These are phyloP conservation scores for Leucophenga varia DNA, from an alignment of 1,140 invertebrate species.

Conservation along the genomic window DNA sequence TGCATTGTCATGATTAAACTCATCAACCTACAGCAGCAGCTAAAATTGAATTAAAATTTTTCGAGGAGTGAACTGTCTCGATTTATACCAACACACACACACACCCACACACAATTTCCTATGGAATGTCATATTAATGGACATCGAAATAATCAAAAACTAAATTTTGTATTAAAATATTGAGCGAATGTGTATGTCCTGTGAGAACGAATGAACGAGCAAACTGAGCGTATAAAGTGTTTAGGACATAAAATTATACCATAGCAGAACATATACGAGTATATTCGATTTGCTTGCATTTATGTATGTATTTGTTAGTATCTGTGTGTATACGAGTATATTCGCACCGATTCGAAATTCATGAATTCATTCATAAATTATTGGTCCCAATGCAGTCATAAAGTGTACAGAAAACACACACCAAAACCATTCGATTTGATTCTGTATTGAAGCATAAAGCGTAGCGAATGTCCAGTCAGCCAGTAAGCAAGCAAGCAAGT, in stretches of 20 bases:
- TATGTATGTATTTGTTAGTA: too few relatives aligned
- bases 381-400: constrained; percentile 48
- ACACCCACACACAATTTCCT: constrained; percentile 18
- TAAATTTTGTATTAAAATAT: constrained; percentile 31
- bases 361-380: constrained; percentile 54
- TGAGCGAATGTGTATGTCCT: constrained; percentile 29
- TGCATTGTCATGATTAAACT: too few relatives aligned
- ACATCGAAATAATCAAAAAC: constrained; percentile 51
- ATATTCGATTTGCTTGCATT: too few relatives aligned
- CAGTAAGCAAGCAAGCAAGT: too few relatives aligned
- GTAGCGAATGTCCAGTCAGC: too few relatives aligned
- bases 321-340: too few relatives aligned
- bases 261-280: too few relatives aligned
- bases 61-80: too few relatives aligned
- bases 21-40: too few relatives aligned
- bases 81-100: not conserved
- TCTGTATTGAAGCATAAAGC: constrained; percentile 16
- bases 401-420: constrained; percentile 25
- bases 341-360: constrained; percentile 31
- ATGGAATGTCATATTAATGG: constrained; percentile 45
- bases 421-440: constrained; percentile 46
- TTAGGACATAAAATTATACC: too few relatives aligned
- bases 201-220: constrained; percentile 4
- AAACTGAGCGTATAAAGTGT: too few relatives aligned
- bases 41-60: too few relatives aligned